Evolutionary conservation across 2,113 vertebrate species (phyloP).

Genomic region (Dolichallabes microphthalmus): DNA sequence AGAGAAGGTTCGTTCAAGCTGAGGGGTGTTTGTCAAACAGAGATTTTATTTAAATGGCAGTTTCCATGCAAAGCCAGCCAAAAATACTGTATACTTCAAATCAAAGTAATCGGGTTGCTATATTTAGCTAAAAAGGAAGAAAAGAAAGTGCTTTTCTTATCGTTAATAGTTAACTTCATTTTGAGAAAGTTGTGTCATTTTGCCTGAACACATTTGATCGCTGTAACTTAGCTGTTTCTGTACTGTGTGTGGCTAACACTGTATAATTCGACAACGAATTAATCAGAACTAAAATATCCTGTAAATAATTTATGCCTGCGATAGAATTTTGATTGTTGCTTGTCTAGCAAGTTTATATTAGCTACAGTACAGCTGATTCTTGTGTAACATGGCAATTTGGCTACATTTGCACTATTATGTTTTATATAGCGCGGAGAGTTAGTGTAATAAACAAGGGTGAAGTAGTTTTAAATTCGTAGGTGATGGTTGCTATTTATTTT

Average conservation of each 20-base stretch:
- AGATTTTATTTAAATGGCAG: neutral
- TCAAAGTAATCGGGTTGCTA: neutral
- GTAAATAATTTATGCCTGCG: neutral
- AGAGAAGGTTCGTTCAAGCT: neutral
- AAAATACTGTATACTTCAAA: neutral
- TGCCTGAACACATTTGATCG: neutral
- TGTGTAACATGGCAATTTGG: neutral
- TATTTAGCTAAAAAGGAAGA: neutral
- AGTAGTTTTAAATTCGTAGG: no score
- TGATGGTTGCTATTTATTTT: no score
- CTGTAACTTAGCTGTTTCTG: neutral
- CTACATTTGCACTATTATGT: no score
- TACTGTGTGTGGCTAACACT: neutral
- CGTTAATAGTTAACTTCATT: neutral
- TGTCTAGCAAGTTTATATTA: neutral
- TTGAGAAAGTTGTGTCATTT: neutral
- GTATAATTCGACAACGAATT: neutral
- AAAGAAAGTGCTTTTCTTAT: neutral
- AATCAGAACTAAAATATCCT: neutral
- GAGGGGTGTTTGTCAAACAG: neutral
- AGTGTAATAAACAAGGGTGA: no score
- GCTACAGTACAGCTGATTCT: neutral
- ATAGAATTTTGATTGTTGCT: neutral
- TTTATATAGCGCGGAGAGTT: no score
- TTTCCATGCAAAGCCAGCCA: neutral